Conservation (phyloP, 2,797 vertebrate genomes). For the Pristis pectinata region DNA sequence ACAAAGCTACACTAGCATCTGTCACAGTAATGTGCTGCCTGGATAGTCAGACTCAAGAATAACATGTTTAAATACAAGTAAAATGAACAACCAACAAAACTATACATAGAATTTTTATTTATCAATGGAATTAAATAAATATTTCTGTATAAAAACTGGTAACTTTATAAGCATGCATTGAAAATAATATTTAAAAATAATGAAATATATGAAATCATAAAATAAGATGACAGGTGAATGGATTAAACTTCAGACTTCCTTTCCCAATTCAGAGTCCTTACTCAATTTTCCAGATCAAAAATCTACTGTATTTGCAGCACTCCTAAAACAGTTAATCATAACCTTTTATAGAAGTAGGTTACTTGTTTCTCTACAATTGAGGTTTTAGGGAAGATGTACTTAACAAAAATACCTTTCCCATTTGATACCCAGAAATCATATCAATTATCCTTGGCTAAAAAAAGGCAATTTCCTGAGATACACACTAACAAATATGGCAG, state of each 20-base stretch:
- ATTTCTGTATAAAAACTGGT: neutral
- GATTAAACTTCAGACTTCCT: neutral
- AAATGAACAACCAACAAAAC: neutral
- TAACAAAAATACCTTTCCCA: neutral
- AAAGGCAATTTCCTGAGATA: neutral
- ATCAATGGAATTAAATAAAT: neutral
- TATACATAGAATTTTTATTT: neutral
- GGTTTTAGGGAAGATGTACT: neutral
- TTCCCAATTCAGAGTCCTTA: neutral
- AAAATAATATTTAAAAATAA: neutral
- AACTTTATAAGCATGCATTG: neutral
- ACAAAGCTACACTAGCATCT: neutral
- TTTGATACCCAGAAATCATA: neutral
- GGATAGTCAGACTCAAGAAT: neutral
- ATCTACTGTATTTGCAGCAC: neutral
- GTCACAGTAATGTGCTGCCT: neutral
- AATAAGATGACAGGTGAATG: neutral
- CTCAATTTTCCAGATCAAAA: neutral
- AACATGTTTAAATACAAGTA: constrained; percentile 10
- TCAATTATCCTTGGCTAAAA: neutral
- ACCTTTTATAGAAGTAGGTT: neutral
- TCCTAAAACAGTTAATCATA: neutral
- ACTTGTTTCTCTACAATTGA: neutral
- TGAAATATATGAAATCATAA: neutral
- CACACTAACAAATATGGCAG: neutral